These are phyloP conservation scores for Hydriomena furcata DNA, from an alignment of 2,888 invertebrate species.

Conservation along the genomic window DNA sequence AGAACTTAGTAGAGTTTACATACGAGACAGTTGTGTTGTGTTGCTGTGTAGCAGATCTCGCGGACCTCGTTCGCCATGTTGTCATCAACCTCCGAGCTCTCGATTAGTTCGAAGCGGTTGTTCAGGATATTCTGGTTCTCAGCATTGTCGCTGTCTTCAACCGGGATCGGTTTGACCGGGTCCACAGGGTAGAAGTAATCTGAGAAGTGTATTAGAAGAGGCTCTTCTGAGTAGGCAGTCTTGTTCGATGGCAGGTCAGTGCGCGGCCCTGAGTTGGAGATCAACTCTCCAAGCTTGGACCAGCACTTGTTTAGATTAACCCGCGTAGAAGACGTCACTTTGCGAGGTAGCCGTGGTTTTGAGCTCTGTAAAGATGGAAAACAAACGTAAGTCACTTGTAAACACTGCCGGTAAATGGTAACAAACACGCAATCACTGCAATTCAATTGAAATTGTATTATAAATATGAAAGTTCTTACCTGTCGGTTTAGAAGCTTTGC, in stretches of 20 bases:
- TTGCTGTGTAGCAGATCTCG: slow-evolving; percentile 78
- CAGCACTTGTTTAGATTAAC: slow-evolving; percentile 87
- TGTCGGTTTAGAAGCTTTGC: slow-evolving; percentile 81
- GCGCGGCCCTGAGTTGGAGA: slow-evolving; percentile 73
- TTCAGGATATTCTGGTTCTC: slow-evolving; percentile 75
- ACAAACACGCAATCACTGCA: slow-evolving; percentile 6
- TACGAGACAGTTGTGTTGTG: slow-evolving; percentile 66
- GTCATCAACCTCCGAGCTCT: slow-evolving; percentile 77
- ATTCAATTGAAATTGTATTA: slow-evolving; percentile 11
- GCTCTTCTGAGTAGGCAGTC: slow-evolving; percentile 74
- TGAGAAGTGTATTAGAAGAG: slow-evolving; percentile 68
- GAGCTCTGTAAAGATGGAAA: slow-evolving; percentile 75
- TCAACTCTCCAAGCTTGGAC: slow-evolving; percentile 84
- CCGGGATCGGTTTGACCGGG: slow-evolving; percentile 68
- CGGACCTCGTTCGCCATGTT: slow-evolving; percentile 84
- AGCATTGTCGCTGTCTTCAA: slow-evolving; percentile 72
- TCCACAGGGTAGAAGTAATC: slow-evolving; percentile 71
- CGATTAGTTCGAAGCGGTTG: slow-evolving; percentile 69
- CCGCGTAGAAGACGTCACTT: slow-evolving; percentile 81
- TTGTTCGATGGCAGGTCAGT: slow-evolving; percentile 77
- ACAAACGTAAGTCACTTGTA: slow-evolving; percentile 27
- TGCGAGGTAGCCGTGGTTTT: slow-evolving; percentile 83
- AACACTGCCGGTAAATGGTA: not conserved
- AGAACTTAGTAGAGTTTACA: slow-evolving; percentile 67
- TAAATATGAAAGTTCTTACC: slow-evolving; percentile 62